These are phyloP conservation scores for Leptopilina myrica DNA, from an alignment of 2,888 invertebrate species.

Conservation along the genomic window DNA sequence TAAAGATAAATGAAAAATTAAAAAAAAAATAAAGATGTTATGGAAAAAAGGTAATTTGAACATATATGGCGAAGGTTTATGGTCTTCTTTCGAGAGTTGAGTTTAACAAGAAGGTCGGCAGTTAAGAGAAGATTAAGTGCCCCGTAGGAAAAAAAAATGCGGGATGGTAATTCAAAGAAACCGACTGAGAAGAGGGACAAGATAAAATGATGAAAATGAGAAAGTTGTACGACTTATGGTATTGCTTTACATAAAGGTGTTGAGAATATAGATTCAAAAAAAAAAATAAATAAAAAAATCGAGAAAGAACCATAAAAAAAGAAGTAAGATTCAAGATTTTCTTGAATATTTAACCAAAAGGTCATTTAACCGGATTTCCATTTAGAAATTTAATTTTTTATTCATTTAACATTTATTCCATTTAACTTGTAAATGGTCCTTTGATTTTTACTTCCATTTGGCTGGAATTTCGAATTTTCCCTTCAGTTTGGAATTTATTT, in stretches of 20 bases:
- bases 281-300: no score
- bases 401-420: no score
- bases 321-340: no score
- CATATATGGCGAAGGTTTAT: slow-evolving; percentile 32
- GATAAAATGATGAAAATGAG: slow-evolving; percentile 37
- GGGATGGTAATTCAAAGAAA: slow-evolving; percentile 32
- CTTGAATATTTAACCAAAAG: no score
- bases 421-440: no score
- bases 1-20: not conserved
- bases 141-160: slow-evolving; percentile 38
- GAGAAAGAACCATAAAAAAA: no score
- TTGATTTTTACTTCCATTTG: no score
- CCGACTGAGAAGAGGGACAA: slow-evolving; percentile 36
- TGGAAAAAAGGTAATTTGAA: slow-evolving; percentile 34
- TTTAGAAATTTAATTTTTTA: no score
- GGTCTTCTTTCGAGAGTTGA: slow-evolving; percentile 35
- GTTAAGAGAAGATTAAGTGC: slow-evolving; percentile 40
- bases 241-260: slow-evolving; percentile 34
- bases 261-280: slow-evolving; percentile 12
- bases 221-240: slow-evolving; percentile 33
- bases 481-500: no score
- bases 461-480: no score
- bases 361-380: no score
- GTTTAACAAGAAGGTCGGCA: slow-evolving; percentile 38
- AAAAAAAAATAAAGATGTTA: not conserved